Evolutionary conservation across 2,888 invertebrate genomes (phyloP), one percentile per base, ranked within the genome.

Genomic region (Charanyca ferruginea): DNA sequence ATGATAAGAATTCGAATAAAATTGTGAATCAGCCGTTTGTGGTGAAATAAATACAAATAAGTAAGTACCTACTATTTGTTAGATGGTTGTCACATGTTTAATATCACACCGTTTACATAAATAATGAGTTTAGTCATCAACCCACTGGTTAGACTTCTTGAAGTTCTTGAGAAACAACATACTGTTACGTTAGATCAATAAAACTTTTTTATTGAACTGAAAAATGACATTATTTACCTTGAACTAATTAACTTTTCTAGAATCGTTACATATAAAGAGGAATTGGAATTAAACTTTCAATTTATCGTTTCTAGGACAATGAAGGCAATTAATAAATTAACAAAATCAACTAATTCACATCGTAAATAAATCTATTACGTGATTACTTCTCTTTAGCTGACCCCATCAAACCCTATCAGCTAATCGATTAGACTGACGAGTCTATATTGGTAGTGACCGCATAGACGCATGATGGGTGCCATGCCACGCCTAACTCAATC

Each of bases 401-500:
- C 69, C 79, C 76, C 75, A 82, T 84, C 83, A 77, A 84, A 86
- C 75, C 79, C 84, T 85, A 86, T 88, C 84, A 78, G 82, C 83
- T 83, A 84, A 88, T 88, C 81, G 83, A 84, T 83, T 78, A 84
- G 81, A 83, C 80, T 83, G 84, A 81, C 83, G 77, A 78, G 79
- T 83, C 80, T 88, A 87, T 89, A 89, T 88, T 86, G 83, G 80
- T 81, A 71, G 86, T 90, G 91, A 88, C 89, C 88, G 87, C 87
- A 90, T 90, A 85, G 84, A 81, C 83, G 87, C 85, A 83, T 85
- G 85, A 86, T 87, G 85, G 88, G 83, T 74, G 91, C 92, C 93
- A 86, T 92, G 91, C 92, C 93, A 87, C 94, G 87, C 94, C 94
- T 91, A 86, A 87, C 89, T 89, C 90, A 92, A 92, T 94, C 94